Percentiles rank a stretch among this genome's conserved stretches.
phyloP scores from a whole-genome alignment of 2,888 invertebrate species.

The Endotricha flammealis region DNA sequence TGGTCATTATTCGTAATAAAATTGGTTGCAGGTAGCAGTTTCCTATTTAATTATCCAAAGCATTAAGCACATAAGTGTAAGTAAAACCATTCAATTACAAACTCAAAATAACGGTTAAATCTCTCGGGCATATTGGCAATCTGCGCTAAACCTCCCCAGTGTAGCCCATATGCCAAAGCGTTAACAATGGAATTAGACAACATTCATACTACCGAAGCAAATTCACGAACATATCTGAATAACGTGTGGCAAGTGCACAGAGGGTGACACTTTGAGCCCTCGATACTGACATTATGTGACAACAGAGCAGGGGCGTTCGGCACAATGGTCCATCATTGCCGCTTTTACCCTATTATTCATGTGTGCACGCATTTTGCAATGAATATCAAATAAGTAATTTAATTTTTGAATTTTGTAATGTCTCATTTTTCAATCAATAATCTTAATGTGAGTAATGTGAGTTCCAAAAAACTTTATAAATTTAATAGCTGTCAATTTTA shows the following conservation, averaged over 20 bases:
- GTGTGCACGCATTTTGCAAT: slow-evolving; percentile 25
- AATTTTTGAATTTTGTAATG: too few species aligned
- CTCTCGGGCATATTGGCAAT: slow-evolving; percentile 39
- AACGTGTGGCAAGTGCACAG: slow-evolving; percentile 70
- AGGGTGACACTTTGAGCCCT: slow-evolving; percentile 73
- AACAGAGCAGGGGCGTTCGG: slow-evolving; percentile 54
- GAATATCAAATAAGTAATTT: slow-evolving; percentile 33
- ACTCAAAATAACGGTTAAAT: slow-evolving; percentile 22
- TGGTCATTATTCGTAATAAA: too few species aligned
- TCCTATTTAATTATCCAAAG: too few species aligned
- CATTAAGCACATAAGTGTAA: slow-evolving; percentile 3
- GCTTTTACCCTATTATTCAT: slow-evolving; percentile 54
- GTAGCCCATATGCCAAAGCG: slow-evolving; percentile 65
- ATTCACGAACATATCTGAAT: slow-evolving; percentile 60
- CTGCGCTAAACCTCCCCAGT: slow-evolving; percentile 50
- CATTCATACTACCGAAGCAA: slow-evolving; percentile 69
- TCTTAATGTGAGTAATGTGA: too few species aligned
- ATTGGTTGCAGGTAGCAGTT: too few species aligned
- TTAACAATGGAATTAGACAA: slow-evolving; percentile 75
- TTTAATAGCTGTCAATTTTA: too few species aligned
- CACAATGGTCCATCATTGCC: slow-evolving; percentile 65
- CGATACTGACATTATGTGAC: slow-evolving; percentile 74
- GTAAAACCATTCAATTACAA: slow-evolving; percentile 12
- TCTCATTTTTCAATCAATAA: too few species aligned
- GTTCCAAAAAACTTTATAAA: too few species aligned